Conservation (phyloP, 2,888 invertebrate species). For the Julus scanicus region DNA sequence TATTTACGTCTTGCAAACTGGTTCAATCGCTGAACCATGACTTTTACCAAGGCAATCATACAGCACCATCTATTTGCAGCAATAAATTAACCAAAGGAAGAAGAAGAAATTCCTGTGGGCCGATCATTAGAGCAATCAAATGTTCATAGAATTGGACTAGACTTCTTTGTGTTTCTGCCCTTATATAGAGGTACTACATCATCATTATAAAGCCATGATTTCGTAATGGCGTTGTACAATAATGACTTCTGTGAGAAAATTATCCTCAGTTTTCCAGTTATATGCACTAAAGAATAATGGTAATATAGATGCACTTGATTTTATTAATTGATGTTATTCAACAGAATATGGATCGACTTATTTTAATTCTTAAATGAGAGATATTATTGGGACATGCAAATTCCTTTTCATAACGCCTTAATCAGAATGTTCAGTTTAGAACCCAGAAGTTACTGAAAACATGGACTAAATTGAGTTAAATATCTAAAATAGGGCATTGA, state of each 20-base stretch:
- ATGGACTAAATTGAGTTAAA: too few species aligned
- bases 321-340: too few species aligned
- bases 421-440: too few species aligned
- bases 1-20: neutral
- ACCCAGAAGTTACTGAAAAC: too few species aligned
- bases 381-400: too few species aligned
- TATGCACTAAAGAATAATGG: too few species aligned
- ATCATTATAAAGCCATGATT: neutral
- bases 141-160: neutral
- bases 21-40: conserved; percentile 17
- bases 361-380: too few species aligned
- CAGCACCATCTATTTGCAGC: neutral
- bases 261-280: too few species aligned
- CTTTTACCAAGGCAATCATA: neutral
- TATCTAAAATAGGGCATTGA: too few species aligned
- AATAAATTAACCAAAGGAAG: conserved; percentile 2
- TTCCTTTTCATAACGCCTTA: too few species aligned
- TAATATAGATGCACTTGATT: too few species aligned
- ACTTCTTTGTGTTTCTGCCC: neutral
- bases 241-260: neutral
- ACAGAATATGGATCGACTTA: too few species aligned
- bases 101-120: neutral
- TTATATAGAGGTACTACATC: neutral
- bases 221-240: neutral
- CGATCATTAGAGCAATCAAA: neutral